Evolutionary conservation across 2,888 invertebrate species (phyloP).

Genomic region (Bimastos eiseni): DNA sequence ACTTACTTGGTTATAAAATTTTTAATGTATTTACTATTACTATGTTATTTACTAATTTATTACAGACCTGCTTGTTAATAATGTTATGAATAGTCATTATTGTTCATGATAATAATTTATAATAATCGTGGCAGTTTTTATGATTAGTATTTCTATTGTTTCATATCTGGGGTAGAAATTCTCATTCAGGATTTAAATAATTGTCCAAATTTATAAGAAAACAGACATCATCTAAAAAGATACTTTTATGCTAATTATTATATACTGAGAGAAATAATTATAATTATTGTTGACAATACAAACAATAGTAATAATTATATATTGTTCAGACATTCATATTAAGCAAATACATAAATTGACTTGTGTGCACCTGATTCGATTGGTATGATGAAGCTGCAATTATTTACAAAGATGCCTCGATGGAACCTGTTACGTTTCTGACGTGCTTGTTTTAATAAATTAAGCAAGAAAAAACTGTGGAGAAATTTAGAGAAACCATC

Average conservation of each 20-base stretch:
- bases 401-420: background rate
- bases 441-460: background rate
- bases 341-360: background rate
- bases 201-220: no score
- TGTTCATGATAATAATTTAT: no score
- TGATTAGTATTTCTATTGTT: no score
- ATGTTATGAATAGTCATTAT: background rate
- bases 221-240: no score
- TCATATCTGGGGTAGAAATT: background rate
- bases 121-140: no score
- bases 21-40: no score
- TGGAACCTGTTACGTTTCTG: background rate
- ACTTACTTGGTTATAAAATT: no score
- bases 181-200: no score
- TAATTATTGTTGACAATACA: no score
- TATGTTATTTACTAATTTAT: background rate
- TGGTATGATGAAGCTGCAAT: background rate
- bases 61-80: background rate
- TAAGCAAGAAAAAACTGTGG: background rate
- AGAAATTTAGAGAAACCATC: background rate
- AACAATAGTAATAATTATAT: background rate
- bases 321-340: background rate
- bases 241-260: no score
- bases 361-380: background rate
- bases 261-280: background rate